Conservation (phyloP, 2,888 invertebrate species). For the Melanchra persicariae region DNA sequence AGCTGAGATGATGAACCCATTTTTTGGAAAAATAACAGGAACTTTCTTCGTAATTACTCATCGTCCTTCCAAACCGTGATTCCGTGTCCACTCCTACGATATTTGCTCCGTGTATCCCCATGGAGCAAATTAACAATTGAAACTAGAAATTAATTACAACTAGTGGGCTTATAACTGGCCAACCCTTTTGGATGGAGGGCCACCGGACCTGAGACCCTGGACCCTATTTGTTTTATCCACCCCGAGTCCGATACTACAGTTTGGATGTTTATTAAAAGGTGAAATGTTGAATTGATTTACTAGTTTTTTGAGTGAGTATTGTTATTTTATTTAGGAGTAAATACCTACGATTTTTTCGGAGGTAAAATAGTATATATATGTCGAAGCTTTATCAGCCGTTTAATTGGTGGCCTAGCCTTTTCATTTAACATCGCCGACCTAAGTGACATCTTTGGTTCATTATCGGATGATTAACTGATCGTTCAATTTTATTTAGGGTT, state of each 20-base stretch:
- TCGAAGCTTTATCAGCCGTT: too few species aligned
- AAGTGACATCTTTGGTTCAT: too few species aligned
- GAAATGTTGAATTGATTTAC: constrained; percentile 59
- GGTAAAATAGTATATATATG: not conserved
- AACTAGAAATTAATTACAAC: constrained; percentile 87
- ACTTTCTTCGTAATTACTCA: not conserved
- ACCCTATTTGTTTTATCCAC: constrained; percentile 66
- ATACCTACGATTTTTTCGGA: not conserved
- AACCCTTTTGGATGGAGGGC: constrained; percentile 74
- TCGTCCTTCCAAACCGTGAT: constrained; percentile 47
- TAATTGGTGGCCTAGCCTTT: too few species aligned
- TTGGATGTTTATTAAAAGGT: constrained; percentile 50
- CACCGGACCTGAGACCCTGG: constrained; percentile 23
- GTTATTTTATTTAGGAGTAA: constrained; percentile 15
- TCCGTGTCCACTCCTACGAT: constrained; percentile 44
- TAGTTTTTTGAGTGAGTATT: constrained; percentile 18
- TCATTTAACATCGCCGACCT: too few species aligned
- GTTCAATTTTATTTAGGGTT: too few species aligned
- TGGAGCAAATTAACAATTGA: constrained; percentile 83
- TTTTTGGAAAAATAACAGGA: too few species aligned
- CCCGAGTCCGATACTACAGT: constrained; percentile 54
- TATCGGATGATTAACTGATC: too few species aligned
- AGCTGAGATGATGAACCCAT: too few species aligned
- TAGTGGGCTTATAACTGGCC: constrained; percentile 78
- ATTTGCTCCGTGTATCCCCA: constrained; percentile 71